phyloP scores from a whole-genome alignment of 1,140 invertebrate species.

The Drosophila bocki region DNA sequence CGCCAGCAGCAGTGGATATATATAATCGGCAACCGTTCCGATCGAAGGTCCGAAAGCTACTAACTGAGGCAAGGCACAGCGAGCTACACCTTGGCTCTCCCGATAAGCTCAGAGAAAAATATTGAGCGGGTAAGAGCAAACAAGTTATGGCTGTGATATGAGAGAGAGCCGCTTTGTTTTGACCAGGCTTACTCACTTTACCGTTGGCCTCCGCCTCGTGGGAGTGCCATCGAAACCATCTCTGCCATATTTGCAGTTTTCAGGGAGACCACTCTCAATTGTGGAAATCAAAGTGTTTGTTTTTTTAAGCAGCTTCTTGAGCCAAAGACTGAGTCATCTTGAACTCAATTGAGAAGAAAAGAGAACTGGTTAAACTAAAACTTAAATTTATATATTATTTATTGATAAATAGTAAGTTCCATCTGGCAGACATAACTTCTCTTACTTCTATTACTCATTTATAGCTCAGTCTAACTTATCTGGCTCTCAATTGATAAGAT shows the following conservation, averaged over 20 bases:
- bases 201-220: conserved; percentile 25
- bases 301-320: conserved; percentile 12
- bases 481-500: conserved; percentile 2
- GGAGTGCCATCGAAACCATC: conserved; percentile 30
- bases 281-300: conserved; percentile 22
- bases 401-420: neutral
- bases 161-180: conserved; percentile 27
- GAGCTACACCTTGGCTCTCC: conserved; percentile 6
- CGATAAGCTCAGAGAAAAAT: neutral
- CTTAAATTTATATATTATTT: neutral
- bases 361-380: neutral
- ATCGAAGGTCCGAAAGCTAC: conserved; percentile 21
- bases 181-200: conserved; percentile 39
- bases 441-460: too few relatives aligned
- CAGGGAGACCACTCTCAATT: conserved; percentile 2
- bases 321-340: conserved; percentile 17
- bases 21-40: conserved; percentile 7
- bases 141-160: conserved; percentile 3
- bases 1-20: neutral
- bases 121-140: neutral
- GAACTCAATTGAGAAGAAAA: neutral
- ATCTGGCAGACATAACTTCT: neutral
- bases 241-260: conserved; percentile 22
- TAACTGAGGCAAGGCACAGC: neutral
- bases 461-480: neutral